Evolutionary conservation across 2,113 vertebrate species (phyloP).

Genomic region (Austrofundulus limnaeus): DNA sequence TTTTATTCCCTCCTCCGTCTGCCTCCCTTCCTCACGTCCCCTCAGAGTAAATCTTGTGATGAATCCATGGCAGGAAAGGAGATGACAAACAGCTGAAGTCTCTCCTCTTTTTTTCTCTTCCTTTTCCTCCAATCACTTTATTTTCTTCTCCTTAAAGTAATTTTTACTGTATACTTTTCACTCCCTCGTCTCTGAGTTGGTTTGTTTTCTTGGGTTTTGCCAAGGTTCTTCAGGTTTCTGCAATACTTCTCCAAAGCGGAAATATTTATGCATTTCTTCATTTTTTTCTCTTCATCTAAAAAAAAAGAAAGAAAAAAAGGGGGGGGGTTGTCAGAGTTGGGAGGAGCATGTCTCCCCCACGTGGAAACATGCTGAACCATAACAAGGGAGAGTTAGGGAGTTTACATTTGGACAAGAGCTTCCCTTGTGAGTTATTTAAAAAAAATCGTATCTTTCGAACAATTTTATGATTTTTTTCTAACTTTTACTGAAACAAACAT

Average conservation of each 20-base stretch:
- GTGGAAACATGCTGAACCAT: constrained; percentile 65
- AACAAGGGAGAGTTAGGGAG: constrained; percentile 27
- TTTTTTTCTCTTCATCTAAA: constrained; percentile 34
- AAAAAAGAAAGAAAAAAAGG: constrained; percentile 19
- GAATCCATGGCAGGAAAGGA: constrained; percentile 61
- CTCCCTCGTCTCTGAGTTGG: background rate
- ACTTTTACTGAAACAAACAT: too few species aligned
- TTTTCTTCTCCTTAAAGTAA: constrained; percentile 9
- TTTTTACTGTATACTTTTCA: background rate
- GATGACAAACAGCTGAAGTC: constrained; percentile 50
- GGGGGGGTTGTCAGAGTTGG: constrained; percentile 19
- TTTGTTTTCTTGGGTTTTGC: background rate
- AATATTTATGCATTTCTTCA: constrained; percentile 66
- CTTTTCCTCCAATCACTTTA: constrained; percentile 4
- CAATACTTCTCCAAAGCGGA: constrained; percentile 48
- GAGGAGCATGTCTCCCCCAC: constrained; percentile 71
- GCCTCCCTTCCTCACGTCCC: constrained; percentile 18
- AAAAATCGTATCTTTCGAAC: too few species aligned
- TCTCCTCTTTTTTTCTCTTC: constrained; percentile 20
- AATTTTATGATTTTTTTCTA: too few species aligned
- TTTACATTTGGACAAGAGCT: background rate
- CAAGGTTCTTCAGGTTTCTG: constrained; percentile 30
- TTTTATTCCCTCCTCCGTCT: constrained; percentile 25
- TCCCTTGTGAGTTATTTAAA: too few species aligned
- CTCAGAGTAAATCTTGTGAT: constrained; percentile 54